Percentiles rank a stretch among this genome's conserved stretches.
Evolutionary conservation across 2,797 vertebrate genomes (phyloP).

Genomic region (Hozukius guyotensis): DNA sequence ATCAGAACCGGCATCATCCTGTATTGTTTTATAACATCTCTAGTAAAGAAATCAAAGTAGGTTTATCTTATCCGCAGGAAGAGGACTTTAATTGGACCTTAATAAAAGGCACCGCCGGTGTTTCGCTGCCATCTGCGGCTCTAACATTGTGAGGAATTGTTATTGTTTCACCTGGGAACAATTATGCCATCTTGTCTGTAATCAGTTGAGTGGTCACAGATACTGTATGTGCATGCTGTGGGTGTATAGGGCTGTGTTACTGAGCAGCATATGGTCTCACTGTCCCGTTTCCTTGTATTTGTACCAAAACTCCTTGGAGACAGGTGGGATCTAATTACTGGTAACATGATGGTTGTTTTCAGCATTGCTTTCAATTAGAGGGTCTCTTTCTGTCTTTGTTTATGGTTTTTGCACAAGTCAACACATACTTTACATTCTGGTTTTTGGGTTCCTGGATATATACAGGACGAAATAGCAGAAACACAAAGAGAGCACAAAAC

Average conservation of each 20-base stretch:
- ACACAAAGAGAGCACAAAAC: too few relatives aligned
- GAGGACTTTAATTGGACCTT: conserved; percentile 63
- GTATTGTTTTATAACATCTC: conserved; percentile 53
- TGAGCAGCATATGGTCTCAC: conserved; percentile 10
- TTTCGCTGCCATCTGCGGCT: conserved; percentile 39
- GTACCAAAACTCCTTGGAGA: conserved; percentile 22
- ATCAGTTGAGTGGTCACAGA: conserved; percentile 54
- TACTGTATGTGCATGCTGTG: conserved; percentile 33
- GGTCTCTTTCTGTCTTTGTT: conserved; percentile 41
- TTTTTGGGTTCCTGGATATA: conserved; percentile 5
- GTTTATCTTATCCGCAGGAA: conserved; percentile 55
- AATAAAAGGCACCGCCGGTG: conserved; percentile 48
- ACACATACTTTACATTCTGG: conserved; percentile 52
- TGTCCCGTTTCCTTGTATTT: conserved; percentile 17
- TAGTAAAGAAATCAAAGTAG: conserved; percentile 42
- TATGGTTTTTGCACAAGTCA: conserved; percentile 22
- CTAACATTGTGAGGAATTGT: conserved; percentile 19
- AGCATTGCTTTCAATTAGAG: conserved; percentile 50
- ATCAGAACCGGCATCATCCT: conserved; percentile 24
- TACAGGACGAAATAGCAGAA: background rate
- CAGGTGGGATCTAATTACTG: conserved; percentile 60
- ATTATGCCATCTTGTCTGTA: conserved; percentile 60
- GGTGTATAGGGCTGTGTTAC: conserved; percentile 22
- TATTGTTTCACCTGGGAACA: conserved; percentile 63
- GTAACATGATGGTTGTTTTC: conserved; percentile 46